Conservation (phyloP, 2,888 invertebrate genomes). For the Strigamia crassipes region DNA sequence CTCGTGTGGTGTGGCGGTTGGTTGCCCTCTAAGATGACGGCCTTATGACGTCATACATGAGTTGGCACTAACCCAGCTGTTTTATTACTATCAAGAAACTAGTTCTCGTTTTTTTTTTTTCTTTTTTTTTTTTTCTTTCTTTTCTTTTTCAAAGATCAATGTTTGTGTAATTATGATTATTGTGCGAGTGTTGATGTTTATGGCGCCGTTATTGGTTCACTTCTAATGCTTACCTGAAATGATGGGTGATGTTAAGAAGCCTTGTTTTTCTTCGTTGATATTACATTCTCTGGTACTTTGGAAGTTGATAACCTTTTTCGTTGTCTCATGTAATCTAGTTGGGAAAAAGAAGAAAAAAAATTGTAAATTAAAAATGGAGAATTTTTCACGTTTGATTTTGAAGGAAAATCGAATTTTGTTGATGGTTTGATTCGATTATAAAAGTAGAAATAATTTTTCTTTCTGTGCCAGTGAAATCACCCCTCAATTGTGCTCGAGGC, state of each 20-base stretch:
- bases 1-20: constrained; percentile 29
- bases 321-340: background rate
- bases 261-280: constrained; percentile 3
- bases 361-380: background rate
- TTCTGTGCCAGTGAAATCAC: constrained; percentile 34
- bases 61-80: constrained; percentile 23
- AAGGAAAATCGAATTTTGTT: too few species aligned
- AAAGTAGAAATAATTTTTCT: constrained; percentile 29
- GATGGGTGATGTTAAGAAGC: constrained; percentile 20
- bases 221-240: background rate
- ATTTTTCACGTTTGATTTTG: background rate
- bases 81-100: constrained; percentile 28
- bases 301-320: background rate
- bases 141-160: background rate
- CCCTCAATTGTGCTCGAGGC: constrained; percentile 12
- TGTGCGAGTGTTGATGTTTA: background rate
- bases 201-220: background rate
- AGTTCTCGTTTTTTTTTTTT: background rate
- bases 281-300: background rate
- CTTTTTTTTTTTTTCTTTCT: background rate
- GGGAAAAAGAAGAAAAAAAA: background rate
- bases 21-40: constrained; percentile 38
- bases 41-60: constrained; percentile 28
- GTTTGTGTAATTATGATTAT: background rate
- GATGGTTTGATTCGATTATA: background rate